Evolutionary conservation across 2,888 invertebrate genomes (phyloP), one percentile per base, ranked within the genome.

Genomic region (Microdon myrmicae): DNA sequence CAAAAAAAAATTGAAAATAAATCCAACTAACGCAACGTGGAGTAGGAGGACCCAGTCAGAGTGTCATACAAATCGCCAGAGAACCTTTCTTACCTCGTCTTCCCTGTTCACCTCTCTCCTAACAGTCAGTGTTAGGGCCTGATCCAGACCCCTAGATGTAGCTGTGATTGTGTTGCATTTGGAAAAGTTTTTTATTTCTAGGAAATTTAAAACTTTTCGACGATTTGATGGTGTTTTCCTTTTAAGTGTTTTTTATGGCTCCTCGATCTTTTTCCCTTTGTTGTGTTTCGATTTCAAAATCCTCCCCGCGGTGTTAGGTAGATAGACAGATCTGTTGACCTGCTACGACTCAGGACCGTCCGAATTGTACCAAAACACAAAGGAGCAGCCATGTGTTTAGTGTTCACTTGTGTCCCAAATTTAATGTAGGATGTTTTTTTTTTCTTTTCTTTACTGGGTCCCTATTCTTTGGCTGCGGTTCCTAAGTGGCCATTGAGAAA

Each of bases 151-250:
- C n/a, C 1, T 6, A 0, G n/a, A 9, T 31, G 4, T n/a, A 8
- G 26, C 31, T 28, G 14, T 44, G 49, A 45, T 58, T 64, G 49
- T 51, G 49, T 45, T 41, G 47, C 54, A 53, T 51, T 51, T 51
- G 56, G 58, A 58, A 64, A 64, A 58, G 56, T 64, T 55, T 77
- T 77, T 77, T 75, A 77, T 77, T 77, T 77, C 77, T 72, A 75
- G 76, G 78, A 77, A 77, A 77, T 77, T 77, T 75, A 77, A 77
- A 77, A 77, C 78, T 77, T 77, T 74, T 56, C 69, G 61, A 56
- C 61, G 43, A 51, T 48, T 61, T 39, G 32, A 48, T 48, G 60
- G 55, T 61, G 55, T 61, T 61, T 61, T 55, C 60, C 60, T 56
- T 59, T 58, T 55, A 49, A 44, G 23, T 25, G 34, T 45, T 58